Conservation (phyloP, 2,113 vertebrate genomes). For the Pedetes capensis region DNA sequence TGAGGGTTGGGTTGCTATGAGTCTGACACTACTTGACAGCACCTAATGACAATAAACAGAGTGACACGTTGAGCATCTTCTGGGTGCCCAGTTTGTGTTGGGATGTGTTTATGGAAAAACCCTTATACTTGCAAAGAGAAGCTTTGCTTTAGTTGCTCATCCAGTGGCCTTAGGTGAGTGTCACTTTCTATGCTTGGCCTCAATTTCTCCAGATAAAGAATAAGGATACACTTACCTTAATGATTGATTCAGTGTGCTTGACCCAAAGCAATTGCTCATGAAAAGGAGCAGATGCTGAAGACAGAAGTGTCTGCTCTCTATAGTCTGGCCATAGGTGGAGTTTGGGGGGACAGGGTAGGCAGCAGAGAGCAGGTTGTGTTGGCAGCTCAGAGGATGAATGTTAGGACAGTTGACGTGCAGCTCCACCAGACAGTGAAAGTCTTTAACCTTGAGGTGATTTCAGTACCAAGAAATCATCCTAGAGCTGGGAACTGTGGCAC, state of each 20-base stretch:
- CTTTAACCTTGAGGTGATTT: conserved; percentile 2
- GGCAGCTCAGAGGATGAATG: background rate
- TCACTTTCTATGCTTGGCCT: background rate
- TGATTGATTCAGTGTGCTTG: background rate
- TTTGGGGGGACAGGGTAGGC: no score
- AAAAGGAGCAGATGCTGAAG: background rate
- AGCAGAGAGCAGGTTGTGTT: background rate
- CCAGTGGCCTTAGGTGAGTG: background rate
- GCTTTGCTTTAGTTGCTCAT: background rate
- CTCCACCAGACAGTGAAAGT: background rate
- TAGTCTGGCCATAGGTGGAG: no score
- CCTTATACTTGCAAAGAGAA: background rate
- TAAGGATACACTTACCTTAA: background rate
- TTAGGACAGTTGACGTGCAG: background rate
- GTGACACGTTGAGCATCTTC: background rate
- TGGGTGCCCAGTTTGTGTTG: background rate
- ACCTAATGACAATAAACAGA: no score
- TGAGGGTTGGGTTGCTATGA: no score
- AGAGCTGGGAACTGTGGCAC: no score
- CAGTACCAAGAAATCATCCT: background rate
- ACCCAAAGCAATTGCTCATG: background rate
- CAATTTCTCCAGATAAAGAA: background rate
- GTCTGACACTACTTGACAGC: no score
- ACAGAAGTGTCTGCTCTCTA: background rate
- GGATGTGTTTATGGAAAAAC: background rate